Evolutionary conservation across 2,888 invertebrate species (phyloP), one percentile per base, ranked within the genome.

Genomic region (Phorcus lineatus): DNA sequence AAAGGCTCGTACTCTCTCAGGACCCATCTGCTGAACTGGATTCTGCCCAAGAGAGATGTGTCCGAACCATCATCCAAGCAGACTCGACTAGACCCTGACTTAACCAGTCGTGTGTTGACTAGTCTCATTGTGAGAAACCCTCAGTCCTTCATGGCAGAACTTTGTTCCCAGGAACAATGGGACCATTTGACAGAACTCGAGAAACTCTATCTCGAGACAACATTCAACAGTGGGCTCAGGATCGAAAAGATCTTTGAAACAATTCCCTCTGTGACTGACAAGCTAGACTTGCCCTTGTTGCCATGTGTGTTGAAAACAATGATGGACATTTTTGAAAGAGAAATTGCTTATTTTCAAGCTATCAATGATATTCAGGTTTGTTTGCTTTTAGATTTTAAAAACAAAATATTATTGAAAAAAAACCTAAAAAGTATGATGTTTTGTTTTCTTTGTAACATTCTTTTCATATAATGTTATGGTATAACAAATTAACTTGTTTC

Each of bases 11-110:
- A 85, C 78, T 87, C 87, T 13, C 85, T 90, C 0, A 84, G 91
- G 79, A 86, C 83, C 54, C 90, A 90, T 80, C 86, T 91, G 9
- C 79, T 90, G 67, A 84, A 88, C 66, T 91, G 91, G 91, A 40
- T 90, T 19, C 54, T 90, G 6, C 88, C 88, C 17, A 78, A 77
- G 22, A 85, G 80, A 77, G 89, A 86, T 40, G 74, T 74, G 22
- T 53, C 36, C 7, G 78, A 67, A 40, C 13, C 57, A 19, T 54
- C 36, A 17, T 28, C 55, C 4, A 74, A 55, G 67, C 1, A 70
- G 36, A 74, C 74, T 81, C 80, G 82, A 17, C 78, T 85, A 16
- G 77, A 87, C 77, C 82, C 84, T 57, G 81, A 83, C 74, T 82
- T 83, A 80, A 80, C 86, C 79, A 86, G 85, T 47, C 78, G 83